Conservation (phyloP, 2,888 invertebrate genomes). For the Linnaemya tessellans region DNA sequence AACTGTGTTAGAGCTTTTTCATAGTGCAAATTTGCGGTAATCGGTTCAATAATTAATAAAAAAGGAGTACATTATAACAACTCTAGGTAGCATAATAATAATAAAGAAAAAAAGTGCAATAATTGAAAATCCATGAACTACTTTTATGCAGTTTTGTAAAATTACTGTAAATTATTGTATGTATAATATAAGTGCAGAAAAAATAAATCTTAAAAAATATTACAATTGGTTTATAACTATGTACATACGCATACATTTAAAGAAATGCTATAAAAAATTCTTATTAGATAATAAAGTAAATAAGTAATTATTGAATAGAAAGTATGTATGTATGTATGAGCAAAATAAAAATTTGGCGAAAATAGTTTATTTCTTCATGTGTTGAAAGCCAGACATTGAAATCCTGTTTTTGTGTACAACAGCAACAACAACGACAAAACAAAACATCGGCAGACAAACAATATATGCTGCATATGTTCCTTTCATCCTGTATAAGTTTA, state of each 20-base stretch:
- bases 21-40: constrained; percentile 55
- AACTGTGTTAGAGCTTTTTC: constrained; percentile 15
- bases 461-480: constrained; percentile 41
- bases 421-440: constrained; percentile 50
- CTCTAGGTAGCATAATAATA: background rate
- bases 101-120: background rate
- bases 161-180: constrained; percentile 61
- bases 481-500: constrained; percentile 46
- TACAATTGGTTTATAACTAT: background rate
- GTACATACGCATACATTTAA: background rate
- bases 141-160: constrained; percentile 39
- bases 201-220: constrained; percentile 21
- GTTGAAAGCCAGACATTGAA: constrained; percentile 65
- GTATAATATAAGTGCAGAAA: constrained; percentile 22
- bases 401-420: constrained; percentile 70
- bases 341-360: constrained; percentile 20
- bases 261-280: constrained; percentile 16
- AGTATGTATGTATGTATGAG: constrained; percentile 4
- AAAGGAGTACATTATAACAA: constrained; percentile 6
- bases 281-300: constrained; percentile 33
- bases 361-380: constrained; percentile 25
- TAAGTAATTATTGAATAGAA: background rate
- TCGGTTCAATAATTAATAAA: constrained; percentile 47
- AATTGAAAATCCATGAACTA: constrained; percentile 1
- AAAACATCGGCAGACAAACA: constrained; percentile 34